Conservation (phyloP, 2,797 vertebrate species). For the Mormyrus hasselquistii region DNA sequence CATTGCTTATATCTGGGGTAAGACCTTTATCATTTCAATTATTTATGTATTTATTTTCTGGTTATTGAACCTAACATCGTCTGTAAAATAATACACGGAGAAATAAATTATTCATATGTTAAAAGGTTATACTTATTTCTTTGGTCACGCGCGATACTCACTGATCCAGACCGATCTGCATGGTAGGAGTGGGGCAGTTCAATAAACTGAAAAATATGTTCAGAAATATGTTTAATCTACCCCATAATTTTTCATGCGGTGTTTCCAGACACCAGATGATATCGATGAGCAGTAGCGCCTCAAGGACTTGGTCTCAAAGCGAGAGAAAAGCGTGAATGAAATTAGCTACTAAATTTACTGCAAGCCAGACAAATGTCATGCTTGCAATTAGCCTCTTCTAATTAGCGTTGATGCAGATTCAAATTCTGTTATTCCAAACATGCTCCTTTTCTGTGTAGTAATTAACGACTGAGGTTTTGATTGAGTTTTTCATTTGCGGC, state of each 20-base stretch:
- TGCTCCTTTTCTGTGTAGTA: neutral
- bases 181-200: neutral
- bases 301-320: neutral
- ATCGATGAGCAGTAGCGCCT: neutral
- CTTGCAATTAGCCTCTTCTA: neutral
- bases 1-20: neutral
- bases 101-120: constrained; percentile 1
- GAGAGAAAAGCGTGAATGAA: neutral
- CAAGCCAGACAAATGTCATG: constrained; percentile 7
- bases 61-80: neutral
- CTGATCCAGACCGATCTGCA: neutral
- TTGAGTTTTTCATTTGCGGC: neutral
- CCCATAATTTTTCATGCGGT: neutral
- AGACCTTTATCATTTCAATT: neutral
- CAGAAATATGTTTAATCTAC: neutral
- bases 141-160: neutral
- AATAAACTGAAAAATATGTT: neutral
- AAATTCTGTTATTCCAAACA: constrained; percentile 3
- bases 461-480: neutral
- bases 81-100: neutral
- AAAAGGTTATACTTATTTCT: neutral
- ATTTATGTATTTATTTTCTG: neutral
- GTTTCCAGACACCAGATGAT: neutral
- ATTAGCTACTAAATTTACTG: neutral
- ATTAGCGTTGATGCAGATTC: neutral